A percentile compares a stretch with the other conserved stretches of the same genome.
Conservation (phyloP, 2,797 vertebrate species). For the Spinus olivaceus region DNA sequence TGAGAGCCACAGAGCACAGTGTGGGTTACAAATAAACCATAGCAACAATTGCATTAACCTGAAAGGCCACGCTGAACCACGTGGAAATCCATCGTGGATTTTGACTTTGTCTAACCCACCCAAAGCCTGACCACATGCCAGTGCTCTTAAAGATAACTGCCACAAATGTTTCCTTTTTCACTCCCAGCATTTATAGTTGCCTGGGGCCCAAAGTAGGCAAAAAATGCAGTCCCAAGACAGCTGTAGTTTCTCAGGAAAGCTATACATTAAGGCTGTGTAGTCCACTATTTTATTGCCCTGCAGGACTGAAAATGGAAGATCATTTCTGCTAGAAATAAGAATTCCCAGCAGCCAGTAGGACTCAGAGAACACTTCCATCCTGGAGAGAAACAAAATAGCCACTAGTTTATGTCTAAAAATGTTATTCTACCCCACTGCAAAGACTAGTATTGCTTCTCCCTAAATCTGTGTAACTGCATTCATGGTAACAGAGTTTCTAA, state of each 20-base stretch:
- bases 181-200: not conserved
- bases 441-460: not conserved
- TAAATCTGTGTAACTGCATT: not conserved
- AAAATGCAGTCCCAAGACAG: constrained; percentile 38
- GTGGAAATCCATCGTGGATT: not conserved
- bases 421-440: not conserved
- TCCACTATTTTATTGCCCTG: constrained; percentile 14
- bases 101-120: not conserved
- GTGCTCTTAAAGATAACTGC: not conserved
- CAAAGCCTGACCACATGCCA: not conserved
- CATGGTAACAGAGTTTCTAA: not conserved
- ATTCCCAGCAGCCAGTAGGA: not conserved
- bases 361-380: not conserved
- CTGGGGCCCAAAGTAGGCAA: constrained; percentile 1
- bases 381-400: not conserved
- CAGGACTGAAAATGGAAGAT: constrained; percentile 10
- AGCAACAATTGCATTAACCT: not conserved
- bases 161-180: constrained; percentile 24
- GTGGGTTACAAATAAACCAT: not conserved
- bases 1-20: not conserved
- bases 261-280: constrained; percentile 3
- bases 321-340: not conserved
- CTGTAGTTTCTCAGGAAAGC: constrained; percentile 37
- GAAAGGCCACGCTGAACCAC: not conserved
- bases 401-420: not conserved